Percentiles rank a stretch among this genome's conserved stretches.
Conservation (phyloP, 2,888 invertebrate species). For the Phalera bucephala region DNA sequence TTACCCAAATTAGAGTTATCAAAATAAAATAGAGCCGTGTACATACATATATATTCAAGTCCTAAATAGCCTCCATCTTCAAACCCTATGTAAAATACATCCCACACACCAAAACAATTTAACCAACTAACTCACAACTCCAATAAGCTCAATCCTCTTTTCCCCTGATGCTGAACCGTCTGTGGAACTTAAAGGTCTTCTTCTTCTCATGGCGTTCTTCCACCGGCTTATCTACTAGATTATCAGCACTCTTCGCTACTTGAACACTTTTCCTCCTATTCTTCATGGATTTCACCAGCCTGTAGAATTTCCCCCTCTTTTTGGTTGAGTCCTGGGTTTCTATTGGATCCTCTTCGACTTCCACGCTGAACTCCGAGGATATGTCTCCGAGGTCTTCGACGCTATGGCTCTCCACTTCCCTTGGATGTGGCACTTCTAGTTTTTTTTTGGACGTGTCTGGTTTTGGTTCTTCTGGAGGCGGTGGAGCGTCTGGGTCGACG, state of each 20-base stretch:
- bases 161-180: conserved; percentile 72
- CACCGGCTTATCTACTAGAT: conserved; percentile 56
- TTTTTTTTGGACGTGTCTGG: conserved; percentile 65
- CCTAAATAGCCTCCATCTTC: too few relatives aligned
- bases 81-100: too few relatives aligned
- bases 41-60: too few relatives aligned
- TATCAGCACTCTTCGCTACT: conserved; percentile 74
- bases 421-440: conserved; percentile 56
- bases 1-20: too few relatives aligned
- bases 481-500: conserved; percentile 70
- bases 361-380: conserved; percentile 77
- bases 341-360: conserved; percentile 67
- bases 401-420: conserved; percentile 66
- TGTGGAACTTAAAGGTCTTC: conserved; percentile 72
- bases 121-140: conserved; percentile 32
- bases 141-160: conserved; percentile 63
- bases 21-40: too few relatives aligned
- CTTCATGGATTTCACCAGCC: conserved; percentile 75
- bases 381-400: conserved; percentile 76
- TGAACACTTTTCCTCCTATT: conserved; percentile 77
- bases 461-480: conserved; percentile 56
- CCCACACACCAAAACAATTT: too few relatives aligned
- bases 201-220: conserved; percentile 70
- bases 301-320: conserved; percentile 74
- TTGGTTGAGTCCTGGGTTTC: conserved; percentile 61